These are phyloP conservation scores for Eudemis profundana DNA, from an alignment of 2,888 invertebrate species.

Conservation along the genomic window DNA sequence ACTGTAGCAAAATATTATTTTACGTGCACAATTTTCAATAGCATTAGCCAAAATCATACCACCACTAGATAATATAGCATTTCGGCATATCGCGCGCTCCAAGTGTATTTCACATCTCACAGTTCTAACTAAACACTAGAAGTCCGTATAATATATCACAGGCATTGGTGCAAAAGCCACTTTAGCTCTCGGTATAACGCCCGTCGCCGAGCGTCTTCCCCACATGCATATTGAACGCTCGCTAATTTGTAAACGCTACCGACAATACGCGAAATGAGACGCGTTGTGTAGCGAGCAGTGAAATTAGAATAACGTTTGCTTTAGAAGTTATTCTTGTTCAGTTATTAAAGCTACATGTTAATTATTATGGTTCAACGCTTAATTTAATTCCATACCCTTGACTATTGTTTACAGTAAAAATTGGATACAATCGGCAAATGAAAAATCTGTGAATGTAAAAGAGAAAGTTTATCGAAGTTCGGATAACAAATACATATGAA, in stretches of 20 bases:
- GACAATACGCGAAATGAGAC: constrained; percentile 25
- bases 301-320: constrained; percentile 13
- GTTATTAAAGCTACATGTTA: neutral
- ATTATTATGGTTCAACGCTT: no score
- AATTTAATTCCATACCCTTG: no score
- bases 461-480: no score
- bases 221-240: constrained; percentile 24
- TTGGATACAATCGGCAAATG: no score
- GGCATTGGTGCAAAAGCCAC: constrained; percentile 15
- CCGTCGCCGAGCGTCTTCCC: constrained; percentile 8
- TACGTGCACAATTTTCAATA: no score
- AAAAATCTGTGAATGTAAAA: no score
- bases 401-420: no score
- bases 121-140: neutral
- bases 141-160: constrained; percentile 12
- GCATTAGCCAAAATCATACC: neutral
- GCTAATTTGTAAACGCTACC: constrained; percentile 18
- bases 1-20: no score
- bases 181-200: constrained; percentile 6
- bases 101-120: constrained; percentile 2
- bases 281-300: neutral
- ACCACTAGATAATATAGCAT: neutral
- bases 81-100: neutral
- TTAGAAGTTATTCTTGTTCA: constrained; percentile 8
- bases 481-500: no score